Conservation (phyloP, 2,113 vertebrate genomes). For the Epinephelus cyanopodus region DNA sequence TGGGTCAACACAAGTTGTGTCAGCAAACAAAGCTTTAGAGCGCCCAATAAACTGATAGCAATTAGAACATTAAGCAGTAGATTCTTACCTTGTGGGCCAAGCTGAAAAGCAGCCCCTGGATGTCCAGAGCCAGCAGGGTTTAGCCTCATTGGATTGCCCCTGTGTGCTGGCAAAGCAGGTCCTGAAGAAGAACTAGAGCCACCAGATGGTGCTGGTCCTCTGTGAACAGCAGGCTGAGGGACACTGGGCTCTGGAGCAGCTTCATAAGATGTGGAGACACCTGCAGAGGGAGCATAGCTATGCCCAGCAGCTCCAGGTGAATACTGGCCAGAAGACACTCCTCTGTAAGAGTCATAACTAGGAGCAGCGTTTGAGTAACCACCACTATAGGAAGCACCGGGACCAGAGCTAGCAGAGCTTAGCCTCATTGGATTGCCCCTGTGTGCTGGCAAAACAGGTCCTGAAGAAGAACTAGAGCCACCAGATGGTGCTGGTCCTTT, state of each 20-base stretch:
- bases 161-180: background rate
- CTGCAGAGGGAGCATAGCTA: no score
- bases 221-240: background rate
- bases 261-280: no score
- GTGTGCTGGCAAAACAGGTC: no score
- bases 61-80: background rate
- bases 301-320: no score
- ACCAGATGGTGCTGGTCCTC: background rate
- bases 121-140: background rate
- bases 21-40: background rate
- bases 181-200: background rate
- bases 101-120: background rate
- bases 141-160: rapidly evolving
- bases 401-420: no score
- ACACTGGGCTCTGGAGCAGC: background rate
- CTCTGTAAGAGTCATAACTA: no score
- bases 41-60: background rate
- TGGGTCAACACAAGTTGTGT: background rate
- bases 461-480: no score
- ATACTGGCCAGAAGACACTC: no score
- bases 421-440: no score
- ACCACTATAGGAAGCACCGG: no score
- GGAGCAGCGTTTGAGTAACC: no score
- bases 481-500: no score
- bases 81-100: background rate